Evolutionary conservation across 1,140 invertebrate genomes (phyloP), one percentile per base, ranked within the genome.

Genomic region (Amyelois transitella): DNA sequence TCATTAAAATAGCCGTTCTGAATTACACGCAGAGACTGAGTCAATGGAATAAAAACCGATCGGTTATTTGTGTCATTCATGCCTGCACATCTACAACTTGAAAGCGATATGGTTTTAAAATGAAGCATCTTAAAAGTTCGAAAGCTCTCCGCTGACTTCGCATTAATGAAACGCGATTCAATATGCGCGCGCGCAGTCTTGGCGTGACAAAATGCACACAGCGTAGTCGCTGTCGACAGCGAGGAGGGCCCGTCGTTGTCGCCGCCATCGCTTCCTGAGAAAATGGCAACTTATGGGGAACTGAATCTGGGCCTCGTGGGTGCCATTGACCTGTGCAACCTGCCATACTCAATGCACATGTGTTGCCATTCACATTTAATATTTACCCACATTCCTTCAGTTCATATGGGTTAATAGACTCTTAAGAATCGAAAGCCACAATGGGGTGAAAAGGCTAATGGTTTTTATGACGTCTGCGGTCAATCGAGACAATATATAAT

Each of bases 231-330:
- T 14, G 32, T 38, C 32, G 32, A 38, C n/a, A 38, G 32, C 32
- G 32, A 38, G 32, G 32, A 38, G 32, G 7, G 32, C 12, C 25
- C 25, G 66, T 24, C 66, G 71, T 38, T 57, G 55, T 49, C 56
- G 67, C 53, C 66, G 49, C 22, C 25, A 45, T 54, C 70, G 73
- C 70, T 87, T 87, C 84, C 81, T 81, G 71, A 82, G 84, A 87
- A 87, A 85, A 87, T 85, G 72, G 78, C 81, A 82, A 87, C 68
- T 87, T 85, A 84, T 80, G 73, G 72, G 75, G 77, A 85, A 83
- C 68, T 77, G 69, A 81, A 83, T 84, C 78, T 83, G 79, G 74
- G 73, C 63, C 69, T 82, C 66, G 60, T 64, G 71, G 66, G 77
- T 81, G 80, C 73, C 76, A 74, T 73, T 85, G 75, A 85, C 80